These are phyloP conservation scores for Autographa gamma DNA, from an alignment of 2,888 invertebrate species.

Conservation along the genomic window DNA sequence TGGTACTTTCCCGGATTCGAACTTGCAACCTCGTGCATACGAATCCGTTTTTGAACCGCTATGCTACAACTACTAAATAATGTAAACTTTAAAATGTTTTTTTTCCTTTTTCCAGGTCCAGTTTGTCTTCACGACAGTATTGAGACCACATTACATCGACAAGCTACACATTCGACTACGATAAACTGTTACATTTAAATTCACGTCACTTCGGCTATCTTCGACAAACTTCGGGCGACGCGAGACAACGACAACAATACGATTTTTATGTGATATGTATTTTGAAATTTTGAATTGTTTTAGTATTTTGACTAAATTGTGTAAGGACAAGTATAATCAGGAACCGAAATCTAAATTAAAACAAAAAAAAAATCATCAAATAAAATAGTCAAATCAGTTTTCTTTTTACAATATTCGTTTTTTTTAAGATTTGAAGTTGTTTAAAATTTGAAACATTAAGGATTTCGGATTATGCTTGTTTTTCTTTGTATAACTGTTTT, in stretches of 20 bases:
- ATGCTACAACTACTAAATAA: no score
- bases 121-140: slow-evolving; percentile 67
- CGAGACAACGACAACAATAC: slow-evolving; percentile 1
- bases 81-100: no score
- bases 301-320: background rate
- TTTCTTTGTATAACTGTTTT: background rate
- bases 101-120: slow-evolving; percentile 66
- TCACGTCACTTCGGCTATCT: slow-evolving; percentile 35
- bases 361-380: no score
- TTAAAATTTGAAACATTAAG: background rate
- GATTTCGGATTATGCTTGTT: background rate
- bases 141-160: slow-evolving; percentile 60
- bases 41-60: no score
- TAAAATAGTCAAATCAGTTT: no score
- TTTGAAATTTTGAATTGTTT: background rate
- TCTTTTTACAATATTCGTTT: no score
- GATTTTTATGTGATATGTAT: slow-evolving; percentile 1
- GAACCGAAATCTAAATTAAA: no score
- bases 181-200: slow-evolving; percentile 53
- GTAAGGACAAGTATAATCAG: background rate
- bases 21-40: no score
- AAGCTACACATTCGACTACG: slow-evolving; percentile 50
- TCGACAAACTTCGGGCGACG: slow-evolving; percentile 31
- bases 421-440: no score
- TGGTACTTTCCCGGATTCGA: no score